A percentile compares a stretch with the other conserved stretches of the same genome.
These are phyloP conservation scores for Forpus xanthops DNA, from an alignment of 2,797 vertebrate genomes.

Conservation along the genomic window DNA sequence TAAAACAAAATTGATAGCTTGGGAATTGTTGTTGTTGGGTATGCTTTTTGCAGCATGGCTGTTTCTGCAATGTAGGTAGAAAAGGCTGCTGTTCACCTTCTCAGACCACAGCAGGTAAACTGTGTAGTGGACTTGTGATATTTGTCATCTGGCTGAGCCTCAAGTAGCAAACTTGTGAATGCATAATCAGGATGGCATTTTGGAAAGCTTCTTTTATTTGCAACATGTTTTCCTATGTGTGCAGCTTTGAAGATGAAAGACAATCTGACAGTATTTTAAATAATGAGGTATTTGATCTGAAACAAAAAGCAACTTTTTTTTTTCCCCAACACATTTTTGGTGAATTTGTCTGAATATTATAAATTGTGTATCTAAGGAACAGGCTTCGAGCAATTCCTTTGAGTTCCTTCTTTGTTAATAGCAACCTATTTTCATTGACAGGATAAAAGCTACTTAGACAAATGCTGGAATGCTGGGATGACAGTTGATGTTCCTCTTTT, in stretches of 20 bases:
- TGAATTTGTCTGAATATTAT: constrained; percentile 40
- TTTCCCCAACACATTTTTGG: neutral
- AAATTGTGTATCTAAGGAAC: constrained; percentile 37
- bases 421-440: constrained; percentile 20
- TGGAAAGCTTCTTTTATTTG: constrained; percentile 47
- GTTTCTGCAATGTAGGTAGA: neutral
- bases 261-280: constrained; percentile 17
- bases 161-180: constrained; percentile 16
- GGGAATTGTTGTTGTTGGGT: neutral
- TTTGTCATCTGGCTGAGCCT: neutral
- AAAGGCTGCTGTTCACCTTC: neutral
- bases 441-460: neutral
- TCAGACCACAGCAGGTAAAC: neutral
- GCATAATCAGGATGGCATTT: constrained; percentile 24
- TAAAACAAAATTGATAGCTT: neutral
- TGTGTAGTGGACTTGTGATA: neutral
- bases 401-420: constrained; percentile 16
- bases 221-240: constrained; percentile 10
- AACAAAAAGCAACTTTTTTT: constrained; percentile 2
- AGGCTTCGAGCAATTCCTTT: constrained; percentile 40
- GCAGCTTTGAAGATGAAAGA: constrained; percentile 33
- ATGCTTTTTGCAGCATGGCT: neutral
- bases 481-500: constrained; percentile 18
- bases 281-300: constrained; percentile 32
- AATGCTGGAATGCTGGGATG: constrained; percentile 1